These are phyloP conservation scores for Hiodon alosoides DNA, from an alignment of 2,113 vertebrate genomes.

Conservation along the genomic window DNA sequence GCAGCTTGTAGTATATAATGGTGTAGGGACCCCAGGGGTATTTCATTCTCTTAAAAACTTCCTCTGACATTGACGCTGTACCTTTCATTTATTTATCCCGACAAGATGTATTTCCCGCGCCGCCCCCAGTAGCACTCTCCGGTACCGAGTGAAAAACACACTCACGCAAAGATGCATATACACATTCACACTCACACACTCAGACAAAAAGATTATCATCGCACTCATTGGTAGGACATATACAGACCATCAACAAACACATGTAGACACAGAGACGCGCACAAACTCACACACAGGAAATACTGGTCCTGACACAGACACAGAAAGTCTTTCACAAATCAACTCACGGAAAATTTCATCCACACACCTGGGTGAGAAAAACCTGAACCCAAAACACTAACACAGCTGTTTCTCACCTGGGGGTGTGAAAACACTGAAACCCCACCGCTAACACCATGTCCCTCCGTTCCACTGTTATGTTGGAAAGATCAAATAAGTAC, in stretches of 20 bases:
- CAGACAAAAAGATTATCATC: not conserved
- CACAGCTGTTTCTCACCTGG: too few relatives aligned
- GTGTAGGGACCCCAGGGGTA: constrained; percentile 46
- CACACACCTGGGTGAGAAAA: too few relatives aligned
- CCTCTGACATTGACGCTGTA: not conserved
- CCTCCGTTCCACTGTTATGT: too few relatives aligned
- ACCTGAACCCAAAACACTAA: too few relatives aligned
- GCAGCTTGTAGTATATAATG: constrained; percentile 54
- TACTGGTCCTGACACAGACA: not conserved
- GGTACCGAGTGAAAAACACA: too few relatives aligned
- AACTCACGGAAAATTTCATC: too few relatives aligned
- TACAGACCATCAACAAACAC: not conserved
- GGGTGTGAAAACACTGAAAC: too few relatives aligned
- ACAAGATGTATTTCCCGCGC: not conserved
- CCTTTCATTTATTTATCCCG: constrained; percentile 8
- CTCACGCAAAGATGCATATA: not conserved
- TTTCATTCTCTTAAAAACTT: not conserved
- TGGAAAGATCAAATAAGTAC: too few relatives aligned
- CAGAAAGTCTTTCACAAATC: too few relatives aligned
- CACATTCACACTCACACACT: not conserved
- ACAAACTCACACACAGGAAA: not conserved
- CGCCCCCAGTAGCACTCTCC: not conserved
- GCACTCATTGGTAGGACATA: not conserved
- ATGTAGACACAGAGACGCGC: not conserved
- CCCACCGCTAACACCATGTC: too few relatives aligned